phyloP scores from a whole-genome alignment of 1,140 invertebrate genomes.

The Drosophila pruinosa region DNA sequence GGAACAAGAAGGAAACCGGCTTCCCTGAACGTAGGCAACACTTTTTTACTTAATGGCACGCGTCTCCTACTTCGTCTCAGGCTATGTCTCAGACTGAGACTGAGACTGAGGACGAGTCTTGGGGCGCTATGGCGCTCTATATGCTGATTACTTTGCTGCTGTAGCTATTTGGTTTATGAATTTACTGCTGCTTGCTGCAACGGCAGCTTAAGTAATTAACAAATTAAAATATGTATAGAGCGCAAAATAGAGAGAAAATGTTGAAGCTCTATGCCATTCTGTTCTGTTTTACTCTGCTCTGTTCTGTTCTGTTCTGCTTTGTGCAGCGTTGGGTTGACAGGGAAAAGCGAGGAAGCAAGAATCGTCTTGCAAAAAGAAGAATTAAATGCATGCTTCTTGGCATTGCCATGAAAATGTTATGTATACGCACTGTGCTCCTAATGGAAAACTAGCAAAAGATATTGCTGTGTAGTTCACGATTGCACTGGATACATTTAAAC shows the following conservation, averaged over 20 bases:
- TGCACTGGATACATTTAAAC: neutral
- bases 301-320: slow-evolving; percentile 3
- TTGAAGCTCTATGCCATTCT: neutral
- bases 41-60: slow-evolving; percentile 39
- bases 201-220: slow-evolving; percentile 74
- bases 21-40: slow-evolving; percentile 31
- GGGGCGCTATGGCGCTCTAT: slow-evolving; percentile 27
- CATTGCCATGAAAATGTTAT: slow-evolving; percentile 28
- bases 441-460: slow-evolving; percentile 20
- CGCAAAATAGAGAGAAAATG: slow-evolving; percentile 29
- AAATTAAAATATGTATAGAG: slow-evolving; percentile 69
- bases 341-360: neutral
- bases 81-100: neutral
- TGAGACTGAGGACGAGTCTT: neutral
- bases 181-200: slow-evolving; percentile 44
- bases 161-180: slow-evolving; percentile 57
- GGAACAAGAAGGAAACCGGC: neutral
- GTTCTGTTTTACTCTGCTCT: slow-evolving; percentile 1
- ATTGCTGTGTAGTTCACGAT: slow-evolving; percentile 7
- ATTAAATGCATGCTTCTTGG: slow-evolving; percentile 29
- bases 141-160: slow-evolving; percentile 67
- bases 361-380: neutral
- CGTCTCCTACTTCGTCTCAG: slow-evolving; percentile 2
- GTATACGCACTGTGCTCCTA: slow-evolving; percentile 24
- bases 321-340: slow-evolving; percentile 12